Base-by-base conservation (phyloP, 2,113 vertebrate genomes). In the Prietella phreatophila region DNA sequence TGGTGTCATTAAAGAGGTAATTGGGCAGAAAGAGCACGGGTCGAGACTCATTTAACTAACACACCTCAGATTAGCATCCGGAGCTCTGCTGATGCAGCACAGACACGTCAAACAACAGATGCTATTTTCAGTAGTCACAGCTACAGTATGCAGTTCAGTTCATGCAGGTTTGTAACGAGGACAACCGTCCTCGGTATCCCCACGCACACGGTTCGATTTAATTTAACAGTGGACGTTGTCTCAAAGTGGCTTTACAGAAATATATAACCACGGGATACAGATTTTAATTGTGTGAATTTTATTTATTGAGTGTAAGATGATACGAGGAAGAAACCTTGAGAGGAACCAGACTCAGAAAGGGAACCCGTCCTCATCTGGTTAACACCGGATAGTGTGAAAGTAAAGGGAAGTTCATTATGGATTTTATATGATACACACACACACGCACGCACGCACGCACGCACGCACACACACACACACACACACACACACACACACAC, bases 1-100 rank as follows among this genome's bases (percentile, higher is more conserved):
- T 15, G 55, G 55, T 55, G 63, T 75, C 78, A 85, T 89, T 89
- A 89, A 80, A 73, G 78, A 33, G 9, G 76, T 89, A 89, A 88
- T 88, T 84, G 88, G 78, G 80, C 78, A 73, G 65, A 82, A 61
- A 82, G 78, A 36, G 42, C 50, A 65, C 27, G 33, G 33, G 71
- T 58, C 56, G 30, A 60, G 84, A 65, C 83, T 85, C 83, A 71
- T 85, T 69, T 88, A 33, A 84, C 61, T 71, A 85, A 88, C 69
- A 55, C 76, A 81, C 76, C 83, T 69, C 53, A 5, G 33, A 88
- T 71, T 55, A 73, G 71, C n/a, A 33, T 85, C 76, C 22, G 60
- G 42, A 53, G 50, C 10, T 4, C 30, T 5, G n/a, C 84, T 76
- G 71, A 65, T 65, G 17, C 20, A 65, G 27, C 47, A 39, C 17